phyloP scores from a whole-genome alignment of 2,113 vertebrate genomes.

The Lasiurus cinereus region DNA sequence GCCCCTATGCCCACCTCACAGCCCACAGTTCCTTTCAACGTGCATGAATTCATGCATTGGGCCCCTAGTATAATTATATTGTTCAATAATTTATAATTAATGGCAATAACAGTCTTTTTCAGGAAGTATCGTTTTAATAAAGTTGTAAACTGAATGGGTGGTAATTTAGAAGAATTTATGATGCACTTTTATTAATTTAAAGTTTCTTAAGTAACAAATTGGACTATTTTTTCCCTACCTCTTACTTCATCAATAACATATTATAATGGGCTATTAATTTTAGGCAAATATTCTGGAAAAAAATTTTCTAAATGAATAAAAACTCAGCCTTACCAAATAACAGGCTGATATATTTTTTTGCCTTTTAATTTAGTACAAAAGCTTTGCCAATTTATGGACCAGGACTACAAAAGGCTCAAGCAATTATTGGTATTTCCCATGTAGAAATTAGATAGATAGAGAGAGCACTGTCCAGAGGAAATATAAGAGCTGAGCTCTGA shows the following conservation, averaged over 20 bases:
- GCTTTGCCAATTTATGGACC: neutral
- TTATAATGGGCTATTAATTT: neutral
- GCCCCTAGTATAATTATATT: neutral
- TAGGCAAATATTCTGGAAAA: neutral
- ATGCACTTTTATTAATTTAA: neutral
- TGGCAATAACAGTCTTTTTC: neutral
- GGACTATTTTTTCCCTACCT: neutral
- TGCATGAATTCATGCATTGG: no score
- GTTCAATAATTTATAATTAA: neutral
- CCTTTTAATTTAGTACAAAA: neutral
- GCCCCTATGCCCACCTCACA: no score
- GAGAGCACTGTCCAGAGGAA: neutral
- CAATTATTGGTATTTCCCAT: neutral
- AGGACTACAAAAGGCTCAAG: neutral
- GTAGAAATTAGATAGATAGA: neutral
- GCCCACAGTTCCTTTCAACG: no score
- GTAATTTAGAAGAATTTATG: neutral
- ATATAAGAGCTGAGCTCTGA: neutral
- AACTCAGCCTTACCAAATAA: neutral
- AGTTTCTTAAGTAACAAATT: neutral
- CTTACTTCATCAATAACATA: neutral
- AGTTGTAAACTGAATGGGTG: neutral
- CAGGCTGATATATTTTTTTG: neutral
- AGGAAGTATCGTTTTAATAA: neutral
- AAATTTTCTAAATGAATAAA: neutral